These are phyloP conservation scores for Prinia subflava DNA, from an alignment of 2,113 vertebrate genomes.

Conservation along the genomic window DNA sequence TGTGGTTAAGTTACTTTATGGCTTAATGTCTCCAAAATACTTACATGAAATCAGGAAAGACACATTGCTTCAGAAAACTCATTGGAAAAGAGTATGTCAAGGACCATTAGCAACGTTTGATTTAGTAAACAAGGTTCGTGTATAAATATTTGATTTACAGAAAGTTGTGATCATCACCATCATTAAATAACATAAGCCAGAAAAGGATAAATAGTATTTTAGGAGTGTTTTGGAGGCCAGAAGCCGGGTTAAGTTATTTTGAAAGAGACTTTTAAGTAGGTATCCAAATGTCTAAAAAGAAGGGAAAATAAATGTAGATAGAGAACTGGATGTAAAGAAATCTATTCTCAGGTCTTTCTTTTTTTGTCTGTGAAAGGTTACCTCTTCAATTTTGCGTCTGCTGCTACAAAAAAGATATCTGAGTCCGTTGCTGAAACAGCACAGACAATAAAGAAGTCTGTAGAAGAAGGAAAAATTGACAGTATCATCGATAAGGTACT, in stretches of 20 bases:
- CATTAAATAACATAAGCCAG: background rate
- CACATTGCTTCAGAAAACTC: background rate
- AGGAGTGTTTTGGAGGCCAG: background rate
- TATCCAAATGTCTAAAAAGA: background rate
- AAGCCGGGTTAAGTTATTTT: background rate
- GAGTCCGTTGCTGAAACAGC: conserved; percentile 91
- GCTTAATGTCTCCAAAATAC: background rate
- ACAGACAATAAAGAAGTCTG: conserved; percentile 92
- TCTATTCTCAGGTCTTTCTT: background rate
- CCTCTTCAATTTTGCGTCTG: conserved; percentile 89
- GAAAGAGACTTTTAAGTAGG: background rate
- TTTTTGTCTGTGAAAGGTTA: conserved; percentile 75
- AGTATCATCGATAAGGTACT: conserved; percentile 94
- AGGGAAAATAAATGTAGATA: background rate
- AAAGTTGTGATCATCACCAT: background rate
- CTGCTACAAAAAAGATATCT: conserved; percentile 91
- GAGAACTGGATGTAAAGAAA: background rate
- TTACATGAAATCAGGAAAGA: background rate
- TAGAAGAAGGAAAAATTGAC: conserved; percentile 96
- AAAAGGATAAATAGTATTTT: background rate
- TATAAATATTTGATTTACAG: background rate
- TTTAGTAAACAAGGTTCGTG: background rate
- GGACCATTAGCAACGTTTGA: background rate
- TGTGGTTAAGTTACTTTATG: background rate
- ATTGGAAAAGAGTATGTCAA: background rate